A percentile compares a stretch with the other conserved stretches of the same genome.
These are phyloP conservation scores for Amphiprion ocellaris DNA, from an alignment of 2,113 vertebrate species.

Conservation along the genomic window DNA sequence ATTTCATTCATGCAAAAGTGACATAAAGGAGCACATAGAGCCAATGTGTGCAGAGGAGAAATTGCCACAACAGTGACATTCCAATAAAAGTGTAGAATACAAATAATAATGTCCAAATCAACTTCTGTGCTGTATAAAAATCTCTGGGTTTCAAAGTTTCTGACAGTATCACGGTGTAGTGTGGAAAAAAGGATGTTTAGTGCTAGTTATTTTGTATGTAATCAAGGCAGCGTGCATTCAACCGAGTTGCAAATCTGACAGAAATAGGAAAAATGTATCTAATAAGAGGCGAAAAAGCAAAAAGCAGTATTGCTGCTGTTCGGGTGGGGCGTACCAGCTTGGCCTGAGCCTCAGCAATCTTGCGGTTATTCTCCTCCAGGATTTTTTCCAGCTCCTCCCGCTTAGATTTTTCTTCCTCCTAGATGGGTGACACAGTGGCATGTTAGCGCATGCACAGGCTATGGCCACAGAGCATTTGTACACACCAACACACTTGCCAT, in stretches of 20 bases:
- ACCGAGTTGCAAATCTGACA: no score
- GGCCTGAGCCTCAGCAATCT: constrained; percentile 99
- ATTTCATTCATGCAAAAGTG: constrained; percentile 11
- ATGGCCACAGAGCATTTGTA: constrained; percentile 32
- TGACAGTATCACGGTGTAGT: no score
- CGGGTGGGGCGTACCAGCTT: constrained; percentile 90
- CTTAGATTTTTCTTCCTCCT: constrained; percentile 99
- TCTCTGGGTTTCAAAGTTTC: no score
- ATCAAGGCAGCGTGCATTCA: no score
- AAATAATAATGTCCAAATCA: no score
- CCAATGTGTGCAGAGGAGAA: not conserved
- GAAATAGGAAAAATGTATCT: not conserved
- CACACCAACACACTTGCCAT: constrained; percentile 22
- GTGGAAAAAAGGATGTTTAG: no score
- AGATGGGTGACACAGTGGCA: constrained; percentile 92
- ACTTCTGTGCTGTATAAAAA: no score
- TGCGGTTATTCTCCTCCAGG: constrained; percentile 99
- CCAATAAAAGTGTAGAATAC: no score
- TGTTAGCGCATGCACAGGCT: constrained; percentile 88
- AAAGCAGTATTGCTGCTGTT: not conserved
- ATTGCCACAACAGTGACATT: not conserved
- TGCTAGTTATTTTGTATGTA: no score
- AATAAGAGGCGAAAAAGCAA: not conserved
- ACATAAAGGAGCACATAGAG: not conserved
- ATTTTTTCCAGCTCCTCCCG: constrained; percentile 99